phyloP scores from a whole-genome alignment of 2,888 invertebrate species.

The Ochlodes sylvanus region DNA sequence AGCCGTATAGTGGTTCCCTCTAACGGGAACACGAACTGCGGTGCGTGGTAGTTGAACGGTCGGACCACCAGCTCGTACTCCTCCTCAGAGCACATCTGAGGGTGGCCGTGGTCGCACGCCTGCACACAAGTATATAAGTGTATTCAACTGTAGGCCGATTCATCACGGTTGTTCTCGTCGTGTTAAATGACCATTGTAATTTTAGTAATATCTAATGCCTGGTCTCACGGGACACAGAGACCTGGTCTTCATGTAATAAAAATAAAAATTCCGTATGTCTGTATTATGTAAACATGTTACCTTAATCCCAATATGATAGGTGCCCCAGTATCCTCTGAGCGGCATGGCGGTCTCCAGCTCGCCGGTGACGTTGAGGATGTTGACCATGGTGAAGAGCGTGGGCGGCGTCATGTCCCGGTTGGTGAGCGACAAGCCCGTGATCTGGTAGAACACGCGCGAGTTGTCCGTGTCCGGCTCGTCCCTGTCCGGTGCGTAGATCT shows the following conservation, averaged over 20 bases:
- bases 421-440: constrained; percentile 60
- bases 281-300: constrained; percentile 56
- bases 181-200: too few relatives aligned
- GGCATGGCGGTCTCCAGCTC: constrained; percentile 71
- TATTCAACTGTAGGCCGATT: too few relatives aligned
- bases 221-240: too few relatives aligned
- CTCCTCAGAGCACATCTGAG: constrained; percentile 63
- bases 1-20: constrained; percentile 63
- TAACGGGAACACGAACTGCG: constrained; percentile 81
- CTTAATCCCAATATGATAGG: constrained; percentile 78
- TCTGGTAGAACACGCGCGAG: constrained; percentile 80
- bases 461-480: constrained; percentile 83
- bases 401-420: constrained; percentile 60
- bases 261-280: too few relatives aligned
- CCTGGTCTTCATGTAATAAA: too few relatives aligned
- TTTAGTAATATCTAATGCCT: too few relatives aligned
- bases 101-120: constrained; percentile 84
- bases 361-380: constrained; percentile 63
- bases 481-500: constrained; percentile 78
- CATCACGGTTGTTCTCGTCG: too few relatives aligned
- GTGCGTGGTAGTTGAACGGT: constrained; percentile 85
- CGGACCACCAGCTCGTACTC: constrained; percentile 74
- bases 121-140: constrained; percentile 49
- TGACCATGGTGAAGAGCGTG: constrained; percentile 64
- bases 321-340: constrained; percentile 84